Conservation (phyloP, 2,113 vertebrate genomes). For the Dolichotis patagonum region DNA sequence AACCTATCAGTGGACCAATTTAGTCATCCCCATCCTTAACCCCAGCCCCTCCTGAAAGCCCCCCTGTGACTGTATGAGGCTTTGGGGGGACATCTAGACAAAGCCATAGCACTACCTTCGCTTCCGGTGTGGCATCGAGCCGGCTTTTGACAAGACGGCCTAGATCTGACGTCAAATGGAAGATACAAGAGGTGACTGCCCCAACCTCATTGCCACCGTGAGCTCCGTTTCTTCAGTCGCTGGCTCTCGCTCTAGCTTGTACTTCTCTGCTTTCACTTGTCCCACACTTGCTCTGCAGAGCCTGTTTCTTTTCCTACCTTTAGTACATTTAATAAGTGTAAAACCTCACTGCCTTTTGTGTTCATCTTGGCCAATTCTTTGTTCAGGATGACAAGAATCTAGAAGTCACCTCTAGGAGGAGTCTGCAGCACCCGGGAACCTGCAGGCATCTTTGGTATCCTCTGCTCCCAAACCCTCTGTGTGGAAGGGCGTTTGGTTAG, state of each 20-base stretch:
- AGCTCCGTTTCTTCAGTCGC: neutral
- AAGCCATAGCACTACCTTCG: neutral
- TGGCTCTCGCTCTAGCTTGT: no score
- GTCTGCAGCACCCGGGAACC: neutral
- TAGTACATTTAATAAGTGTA: neutral
- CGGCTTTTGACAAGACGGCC: no score
- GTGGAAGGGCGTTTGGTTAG: neutral
- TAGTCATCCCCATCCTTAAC: neutral
- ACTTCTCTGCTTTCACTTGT: neutral
- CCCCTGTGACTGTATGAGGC: neutral
- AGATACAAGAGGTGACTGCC: neutral
- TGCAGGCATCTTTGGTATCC: neutral
- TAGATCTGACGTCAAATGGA: neutral
- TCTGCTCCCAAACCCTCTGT: neutral
- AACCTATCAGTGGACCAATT: no score
- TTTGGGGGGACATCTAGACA: neutral
- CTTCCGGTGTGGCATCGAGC: neutral
- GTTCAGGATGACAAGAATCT: neutral
- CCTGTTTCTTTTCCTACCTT: neutral
- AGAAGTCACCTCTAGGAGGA: neutral
- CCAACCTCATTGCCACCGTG: neutral
- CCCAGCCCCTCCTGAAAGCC: neutral
- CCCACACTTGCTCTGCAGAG: neutral
- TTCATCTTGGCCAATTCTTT: neutral
- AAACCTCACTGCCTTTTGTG: neutral